Evolutionary conservation across 2,888 invertebrate species (phyloP), one percentile per base, ranked within the genome.

Genomic region (Drosophila rubida): DNA sequence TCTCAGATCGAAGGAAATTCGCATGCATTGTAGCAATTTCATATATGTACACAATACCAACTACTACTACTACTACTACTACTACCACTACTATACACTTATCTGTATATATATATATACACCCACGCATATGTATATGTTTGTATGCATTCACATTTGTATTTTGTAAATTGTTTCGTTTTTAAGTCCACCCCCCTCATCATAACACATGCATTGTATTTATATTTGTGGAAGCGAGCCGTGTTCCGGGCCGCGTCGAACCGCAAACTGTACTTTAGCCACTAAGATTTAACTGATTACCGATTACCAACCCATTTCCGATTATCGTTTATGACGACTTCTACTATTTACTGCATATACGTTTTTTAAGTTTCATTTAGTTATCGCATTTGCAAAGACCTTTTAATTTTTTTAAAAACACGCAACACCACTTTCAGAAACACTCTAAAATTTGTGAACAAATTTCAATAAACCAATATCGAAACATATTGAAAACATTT

Each of bases 161-260:
- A 77, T 68, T 78, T 75, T 80, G 81, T 78, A 80, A 70, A 78
- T 81, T 87, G 76, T 59, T 77, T 79, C 58, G 63, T 46, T 84
- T 81, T 78, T 84, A 87, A 81, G 87, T 69, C 76, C 65, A 66
- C 1, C 19, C 1, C 63, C 48, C 49, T 16, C 25, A 50, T 49
- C 50, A 46, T 32, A 53, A 45, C 35, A 67, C 64, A 79, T 80
- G 50, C 69, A 83, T 80, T 78, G 75, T 84, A 83, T 87, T 84
- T 87, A 80, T 75, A 65, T 35, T 58, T 67, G 73, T 69, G 69
- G 72, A 60, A 63, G 46, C 41, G 59, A 67, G 73, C 53, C 37
- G 60, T 5, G 60, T 5, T 41, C 42, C 30, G 19, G 19, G 67
- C 45, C 61, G 55, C 61, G 55, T 55, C 75, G 49, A 60, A 68